These are phyloP conservation scores for Dynastes maya DNA, from an alignment of 2,888 invertebrate genomes.

Conservation along the genomic window DNA sequence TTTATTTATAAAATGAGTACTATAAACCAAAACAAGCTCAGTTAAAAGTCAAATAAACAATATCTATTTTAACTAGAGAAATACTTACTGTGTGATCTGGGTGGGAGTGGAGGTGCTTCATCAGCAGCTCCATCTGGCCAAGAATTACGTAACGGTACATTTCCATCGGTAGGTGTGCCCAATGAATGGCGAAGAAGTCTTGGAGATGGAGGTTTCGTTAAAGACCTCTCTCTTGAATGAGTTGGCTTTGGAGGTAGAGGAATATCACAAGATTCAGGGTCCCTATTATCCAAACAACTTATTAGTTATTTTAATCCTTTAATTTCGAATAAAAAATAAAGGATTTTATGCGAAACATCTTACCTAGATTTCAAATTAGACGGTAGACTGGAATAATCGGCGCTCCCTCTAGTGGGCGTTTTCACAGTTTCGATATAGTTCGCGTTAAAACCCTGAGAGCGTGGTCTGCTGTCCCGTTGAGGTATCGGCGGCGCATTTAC, in stretches of 20 bases:
- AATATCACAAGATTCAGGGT: slow-evolving; percentile 65
- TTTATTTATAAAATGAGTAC: no score
- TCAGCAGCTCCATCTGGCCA: slow-evolving; percentile 76
- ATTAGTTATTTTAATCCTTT: background rate
- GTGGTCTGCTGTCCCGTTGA: slow-evolving; percentile 71
- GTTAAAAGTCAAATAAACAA: background rate
- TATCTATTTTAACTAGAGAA: background rate
- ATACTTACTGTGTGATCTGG: slow-evolving; percentile 80
- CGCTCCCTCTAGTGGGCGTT: slow-evolving; percentile 68
- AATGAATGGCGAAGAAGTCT: slow-evolving; percentile 72
- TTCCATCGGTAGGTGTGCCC: slow-evolving; percentile 72
- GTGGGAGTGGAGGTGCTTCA: slow-evolving; percentile 86
- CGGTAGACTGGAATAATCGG: slow-evolving; percentile 70
- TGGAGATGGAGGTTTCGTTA: slow-evolving; percentile 74
- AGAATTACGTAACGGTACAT: slow-evolving; percentile 72
- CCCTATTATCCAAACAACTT: slow-evolving; percentile 55
- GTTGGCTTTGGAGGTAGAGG: slow-evolving; percentile 73
- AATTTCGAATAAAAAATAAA: background rate
- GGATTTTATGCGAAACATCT: slow-evolving; percentile 1
- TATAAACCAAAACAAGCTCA: no score
- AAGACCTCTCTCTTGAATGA: slow-evolving; percentile 68
- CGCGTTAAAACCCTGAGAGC: slow-evolving; percentile 51
- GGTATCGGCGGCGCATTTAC: slow-evolving; percentile 75
- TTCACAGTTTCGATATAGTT: slow-evolving; percentile 64
- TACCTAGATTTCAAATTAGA: slow-evolving; percentile 68